phyloP scores from a whole-genome alignment of 2,797 vertebrate species.

The Scolopax bukidnonensis region DNA sequence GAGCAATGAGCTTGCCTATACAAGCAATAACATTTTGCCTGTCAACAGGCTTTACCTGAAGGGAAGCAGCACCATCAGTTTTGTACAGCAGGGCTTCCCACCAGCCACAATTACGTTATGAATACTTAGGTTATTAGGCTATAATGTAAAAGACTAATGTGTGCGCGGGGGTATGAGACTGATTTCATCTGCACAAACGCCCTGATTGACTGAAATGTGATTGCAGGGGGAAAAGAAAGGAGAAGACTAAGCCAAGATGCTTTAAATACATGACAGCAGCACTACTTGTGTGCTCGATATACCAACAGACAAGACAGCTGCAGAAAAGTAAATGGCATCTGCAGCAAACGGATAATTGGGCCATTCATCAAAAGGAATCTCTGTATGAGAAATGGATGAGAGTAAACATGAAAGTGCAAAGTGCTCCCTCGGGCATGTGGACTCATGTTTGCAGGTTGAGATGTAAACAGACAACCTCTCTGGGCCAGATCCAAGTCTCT shows the following conservation, averaged over 20 bases:
- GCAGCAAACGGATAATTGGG: not conserved
- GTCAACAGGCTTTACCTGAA: slow-evolving; percentile 24
- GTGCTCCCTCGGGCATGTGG: not conserved
- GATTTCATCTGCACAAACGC: not conserved
- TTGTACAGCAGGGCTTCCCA: not conserved
- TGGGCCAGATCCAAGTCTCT: not conserved
- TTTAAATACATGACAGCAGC: not conserved
- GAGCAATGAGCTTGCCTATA: slow-evolving; percentile 28
- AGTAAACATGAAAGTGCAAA: not conserved
- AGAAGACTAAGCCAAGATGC: not conserved
- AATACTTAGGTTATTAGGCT: not conserved
- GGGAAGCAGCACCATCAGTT: not conserved
- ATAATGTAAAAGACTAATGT: not conserved
- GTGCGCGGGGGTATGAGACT: rapidly evolving
- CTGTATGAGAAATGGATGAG: not conserved
- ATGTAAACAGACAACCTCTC: not conserved
- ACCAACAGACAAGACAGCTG: not conserved
- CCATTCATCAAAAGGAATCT: not conserved
- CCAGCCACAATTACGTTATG: not conserved
- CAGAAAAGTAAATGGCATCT: not conserved
- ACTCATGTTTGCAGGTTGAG: not conserved
- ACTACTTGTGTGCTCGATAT: not conserved
- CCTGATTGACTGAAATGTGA: not conserved
- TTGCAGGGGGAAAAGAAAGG: not conserved
- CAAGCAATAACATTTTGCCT: slow-evolving; percentile 41